Percentiles rank a stretch among this genome's conserved stretches.
Conservation (phyloP, 1,140 invertebrate species). For the Trypoxylus dichotomus region DNA sequence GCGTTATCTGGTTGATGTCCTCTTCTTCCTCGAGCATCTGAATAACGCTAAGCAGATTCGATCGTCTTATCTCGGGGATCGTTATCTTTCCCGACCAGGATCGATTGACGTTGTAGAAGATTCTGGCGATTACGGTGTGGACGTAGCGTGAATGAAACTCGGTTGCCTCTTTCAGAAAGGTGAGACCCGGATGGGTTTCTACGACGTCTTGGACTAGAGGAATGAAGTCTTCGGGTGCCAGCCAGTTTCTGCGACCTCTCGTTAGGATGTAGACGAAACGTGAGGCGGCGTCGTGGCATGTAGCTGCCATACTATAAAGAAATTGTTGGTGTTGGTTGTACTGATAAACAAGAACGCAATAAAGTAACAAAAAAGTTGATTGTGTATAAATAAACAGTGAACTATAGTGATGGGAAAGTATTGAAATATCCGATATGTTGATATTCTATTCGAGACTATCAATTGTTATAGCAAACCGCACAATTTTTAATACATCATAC, state of each 20-base stretch:
- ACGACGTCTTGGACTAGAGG: constrained; percentile 96
- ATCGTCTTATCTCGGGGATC: constrained; percentile 85
- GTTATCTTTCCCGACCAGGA: constrained; percentile 95
- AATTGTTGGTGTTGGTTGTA: too few relatives aligned
- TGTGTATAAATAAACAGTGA: too few relatives aligned
- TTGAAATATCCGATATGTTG: too few relatives aligned
- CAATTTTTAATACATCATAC: too few relatives aligned
- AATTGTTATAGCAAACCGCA: too few relatives aligned
- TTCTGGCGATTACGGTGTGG: constrained; percentile 93
- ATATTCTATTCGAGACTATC: too few relatives aligned
- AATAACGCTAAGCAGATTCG: constrained; percentile 82
- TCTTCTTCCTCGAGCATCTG: constrained; percentile 85
- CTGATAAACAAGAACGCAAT: too few relatives aligned
- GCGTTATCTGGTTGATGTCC: constrained; percentile 96
- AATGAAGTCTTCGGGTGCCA: constrained; percentile 86
- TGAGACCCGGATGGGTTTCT: constrained; percentile 97
- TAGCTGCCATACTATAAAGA: constrained; percentile 66
- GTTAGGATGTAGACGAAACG: constrained; percentile 87
- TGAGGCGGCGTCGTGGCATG: constrained; percentile 86
- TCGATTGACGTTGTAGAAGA: constrained; percentile 97
- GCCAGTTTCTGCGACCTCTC: constrained; percentile 63
- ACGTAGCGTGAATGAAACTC: constrained; percentile 99
- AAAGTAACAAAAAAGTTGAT: too few relatives aligned
- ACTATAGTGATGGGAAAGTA: too few relatives aligned
- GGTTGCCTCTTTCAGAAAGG: constrained; percentile 93